Conservation (phyloP, 2,797 vertebrate species). For the Morelia viridis region DNA sequence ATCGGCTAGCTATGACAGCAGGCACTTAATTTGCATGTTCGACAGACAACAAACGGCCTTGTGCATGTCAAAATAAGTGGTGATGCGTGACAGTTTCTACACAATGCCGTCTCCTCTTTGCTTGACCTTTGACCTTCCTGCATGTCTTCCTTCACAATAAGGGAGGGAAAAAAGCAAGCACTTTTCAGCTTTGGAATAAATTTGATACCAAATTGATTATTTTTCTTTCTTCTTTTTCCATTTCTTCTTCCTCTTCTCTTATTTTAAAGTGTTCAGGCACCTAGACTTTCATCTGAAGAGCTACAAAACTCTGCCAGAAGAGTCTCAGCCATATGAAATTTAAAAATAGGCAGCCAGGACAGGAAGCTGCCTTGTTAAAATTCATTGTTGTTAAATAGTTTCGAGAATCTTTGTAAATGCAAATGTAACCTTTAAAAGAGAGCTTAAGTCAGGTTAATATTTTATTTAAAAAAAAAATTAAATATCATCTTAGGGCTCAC, state of each 20-base stretch:
- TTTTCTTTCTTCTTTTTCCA: conserved; percentile 76
- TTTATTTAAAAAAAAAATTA: conserved; percentile 69
- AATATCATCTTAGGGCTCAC: conserved; percentile 48
- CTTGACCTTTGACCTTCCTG: conserved; percentile 93
- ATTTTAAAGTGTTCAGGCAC: conserved; percentile 63
- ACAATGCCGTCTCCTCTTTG: conserved; percentile 99
- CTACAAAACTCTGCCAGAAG: conserved; percentile 72
- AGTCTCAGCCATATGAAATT: conserved; percentile 71
- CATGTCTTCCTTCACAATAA: conserved; percentile 97
- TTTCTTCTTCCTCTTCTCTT: conserved; percentile 45
- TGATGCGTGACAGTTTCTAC: conserved; percentile 99
- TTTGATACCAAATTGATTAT: conserved; percentile 94
- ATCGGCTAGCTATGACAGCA: conserved; percentile 97
- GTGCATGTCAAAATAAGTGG: conserved; percentile 99
- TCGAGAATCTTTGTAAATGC: conserved; percentile 70
- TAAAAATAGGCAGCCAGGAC: conserved; percentile 65
- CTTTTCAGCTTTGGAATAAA: conserved; percentile 89
- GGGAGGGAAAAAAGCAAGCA: conserved; percentile 78
- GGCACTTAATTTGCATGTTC: conserved; percentile 99
- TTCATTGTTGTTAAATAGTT: conserved; percentile 69
- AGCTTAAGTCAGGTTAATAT: conserved; percentile 71
- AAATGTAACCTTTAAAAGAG: conserved; percentile 72
- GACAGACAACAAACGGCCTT: conserved; percentile 99
- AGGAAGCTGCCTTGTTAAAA: conserved; percentile 70
- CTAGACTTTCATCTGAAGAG: conserved; percentile 70